Evolutionary conservation across 2,888 invertebrate species (phyloP), one percentile per base, ranked within the genome.

Genomic region (Trachelus iudaicus): DNA sequence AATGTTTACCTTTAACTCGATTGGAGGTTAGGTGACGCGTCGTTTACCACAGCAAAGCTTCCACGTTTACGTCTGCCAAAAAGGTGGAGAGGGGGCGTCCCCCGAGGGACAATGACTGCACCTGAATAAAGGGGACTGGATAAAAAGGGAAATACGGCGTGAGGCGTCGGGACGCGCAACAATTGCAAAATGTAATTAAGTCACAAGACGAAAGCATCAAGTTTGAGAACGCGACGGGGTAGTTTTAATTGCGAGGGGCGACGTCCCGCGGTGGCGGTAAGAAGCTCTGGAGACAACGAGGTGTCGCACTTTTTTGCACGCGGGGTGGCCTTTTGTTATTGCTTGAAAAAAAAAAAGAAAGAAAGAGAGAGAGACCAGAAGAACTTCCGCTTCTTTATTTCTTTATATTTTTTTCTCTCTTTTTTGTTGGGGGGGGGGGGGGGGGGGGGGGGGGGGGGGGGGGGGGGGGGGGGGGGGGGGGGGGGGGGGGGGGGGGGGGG

Each of bases 51-150:
- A 23, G 40, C 0, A 40, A 6, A 40, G 40, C 23, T 56, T 23
- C 40, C 23, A 56, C 2, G 40, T 56, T 56, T 56, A 23, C 23
- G 40, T 23, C 23, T 40, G 13, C 4, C 15, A 3, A 34, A 1
- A 9, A 0, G 3, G 12, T 0, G 3, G 3, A 2, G 12, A 2
- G 12, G 12, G 12, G 3, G 13, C 13, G 0, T 4, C 15, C 40
- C 15, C 1, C 56, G 1, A 2, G 56, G 56, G 6, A 56, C 56
- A 56, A 56, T 23, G 56, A 56, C 56, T 56, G 56, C 56, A 56
- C 56, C 23, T 2, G 56, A 56, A 56, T 56, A 56, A 56, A 56
- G 2, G 2, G 23, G 56, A 56, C 56, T 23, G 1, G 56, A 9
- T 56, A 56, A 56, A 23, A 23, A 23, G 2, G 23, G 23, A 9